Base-by-base conservation (phyloP, 1,140 invertebrate species). In the Drosophila azteca region DNA sequence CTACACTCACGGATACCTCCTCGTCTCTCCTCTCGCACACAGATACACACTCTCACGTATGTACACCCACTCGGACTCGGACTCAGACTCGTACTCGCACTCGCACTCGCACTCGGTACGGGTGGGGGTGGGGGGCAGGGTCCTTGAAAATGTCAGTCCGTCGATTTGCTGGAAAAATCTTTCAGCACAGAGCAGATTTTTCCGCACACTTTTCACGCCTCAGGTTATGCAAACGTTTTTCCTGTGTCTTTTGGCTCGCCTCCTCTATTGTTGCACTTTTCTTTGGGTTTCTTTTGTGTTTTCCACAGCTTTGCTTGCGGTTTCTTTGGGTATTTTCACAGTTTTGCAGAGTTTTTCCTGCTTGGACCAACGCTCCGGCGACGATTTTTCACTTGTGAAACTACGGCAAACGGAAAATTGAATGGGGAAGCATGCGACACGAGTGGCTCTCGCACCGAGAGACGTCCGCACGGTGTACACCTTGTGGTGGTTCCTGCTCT, bases 371-470 rank as follows among this genome's bases (percentile, higher is more conserved):
- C 6, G 29, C 29, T 77, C 43, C 50, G 45, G 39, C 67, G 45
- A 69, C 44, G 29, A 60, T 69, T 89, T 77, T 76, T 79, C 79
- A 89, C 77, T 87, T 70, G 72, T 46, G 60, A 66, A 80, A 64
- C 68, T 59, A 49, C 80, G 60, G 74, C 78, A 64, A 29, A 74
- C 64, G 79, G 79, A 74, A 88, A 88, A 89, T 88, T 77, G 73
- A 77, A 85, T 87, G 72, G 17, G 17, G 65, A 82, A 78, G 35
- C 11, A 13, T 13, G 35, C 35, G 35, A 39, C 35, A 39, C 35
- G 57, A 29, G 57, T 51, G 24, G 64, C 52, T 81, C 52, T 81
- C 31, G 78, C 24, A 5, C 31, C 31, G 31, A 67, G 66, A 61
- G 5, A 26, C 24, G 24, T 26, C 24, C 77, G 75, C 77, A 44